Conservation (phyloP, 23 tunicate species). For the Halocynthia aurantium region DNA sequence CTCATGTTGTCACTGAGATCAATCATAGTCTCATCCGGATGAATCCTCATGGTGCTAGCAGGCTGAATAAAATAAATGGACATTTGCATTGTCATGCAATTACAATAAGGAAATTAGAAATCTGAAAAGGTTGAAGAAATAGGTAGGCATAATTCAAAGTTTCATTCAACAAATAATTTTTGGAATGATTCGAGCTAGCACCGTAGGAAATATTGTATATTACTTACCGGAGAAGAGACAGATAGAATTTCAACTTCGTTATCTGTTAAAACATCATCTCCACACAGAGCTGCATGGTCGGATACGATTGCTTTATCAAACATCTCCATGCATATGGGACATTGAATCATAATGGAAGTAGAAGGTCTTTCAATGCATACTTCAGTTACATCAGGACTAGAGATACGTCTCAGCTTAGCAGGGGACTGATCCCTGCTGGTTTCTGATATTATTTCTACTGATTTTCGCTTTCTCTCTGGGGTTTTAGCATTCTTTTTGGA, state of each 20-base stretch:
- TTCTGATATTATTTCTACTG: no score
- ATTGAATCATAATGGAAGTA: neutral
- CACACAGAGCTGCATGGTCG: constrained; percentile 66
- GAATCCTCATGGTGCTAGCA: neutral
- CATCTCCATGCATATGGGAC: constrained; percentile 33
- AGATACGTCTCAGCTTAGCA: neutral
- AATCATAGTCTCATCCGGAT: neutral
- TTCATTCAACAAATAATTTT: neutral
- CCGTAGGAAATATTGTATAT: neutral
- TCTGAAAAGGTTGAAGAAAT: no score
- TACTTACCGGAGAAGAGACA: neutral
- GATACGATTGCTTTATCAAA: constrained; percentile 6
- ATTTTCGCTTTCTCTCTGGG: no score
- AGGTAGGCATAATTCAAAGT: neutral
- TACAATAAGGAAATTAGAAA: no score
- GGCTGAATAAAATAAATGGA: no score
- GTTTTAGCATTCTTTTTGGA: neutral
- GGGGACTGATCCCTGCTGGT: neutral
- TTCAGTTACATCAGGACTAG: no score
- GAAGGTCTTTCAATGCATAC: neutral
- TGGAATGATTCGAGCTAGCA: no score
- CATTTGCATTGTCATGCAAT: no score
- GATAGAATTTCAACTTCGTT: neutral
- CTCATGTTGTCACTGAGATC: constrained; percentile 29
- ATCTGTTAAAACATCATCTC: constrained; percentile 9